These are phyloP conservation scores for Shargacucullia verbasci DNA, from an alignment of 2,888 invertebrate species.

Conservation along the genomic window DNA sequence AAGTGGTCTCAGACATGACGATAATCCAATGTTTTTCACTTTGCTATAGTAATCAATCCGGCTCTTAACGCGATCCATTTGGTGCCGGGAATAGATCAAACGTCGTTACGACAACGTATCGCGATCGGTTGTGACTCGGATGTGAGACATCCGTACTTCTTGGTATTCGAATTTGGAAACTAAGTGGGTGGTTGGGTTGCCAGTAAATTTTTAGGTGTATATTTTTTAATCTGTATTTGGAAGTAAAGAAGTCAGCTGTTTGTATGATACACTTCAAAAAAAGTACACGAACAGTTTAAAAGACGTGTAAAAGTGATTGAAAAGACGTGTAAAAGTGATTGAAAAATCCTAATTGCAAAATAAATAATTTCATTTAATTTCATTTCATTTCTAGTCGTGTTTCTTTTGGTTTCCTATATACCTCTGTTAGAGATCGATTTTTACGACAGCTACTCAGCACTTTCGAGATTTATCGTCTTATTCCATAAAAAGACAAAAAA, in stretches of 20 bases:
- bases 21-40: conserved; percentile 58
- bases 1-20: conserved; percentile 30
- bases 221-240: conserved; percentile 11
- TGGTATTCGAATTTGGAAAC: conserved; percentile 54
- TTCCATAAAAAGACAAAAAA: no score
- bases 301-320: no score
- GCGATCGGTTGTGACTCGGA: conserved; percentile 70
- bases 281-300: no score
- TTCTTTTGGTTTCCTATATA: no score
- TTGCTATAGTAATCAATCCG: conserved; percentile 69
- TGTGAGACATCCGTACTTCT: conserved; percentile 76
- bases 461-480: no score
- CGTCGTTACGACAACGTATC: conserved; percentile 70
- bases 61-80: conserved; percentile 72
- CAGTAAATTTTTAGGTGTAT: conserved; percentile 16
- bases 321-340: no score
- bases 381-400: no score
- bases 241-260: background rate
- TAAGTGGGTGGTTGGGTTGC: conserved; percentile 48
- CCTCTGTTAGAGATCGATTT: no score
- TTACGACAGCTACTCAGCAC: no score
- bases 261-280: no score
- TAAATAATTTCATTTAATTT: no score
- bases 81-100: conserved; percentile 83
- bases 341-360: no score